Evolutionary conservation across 2,797 vertebrate species (phyloP).

Genomic region (Sebastes steindachneri): DNA sequence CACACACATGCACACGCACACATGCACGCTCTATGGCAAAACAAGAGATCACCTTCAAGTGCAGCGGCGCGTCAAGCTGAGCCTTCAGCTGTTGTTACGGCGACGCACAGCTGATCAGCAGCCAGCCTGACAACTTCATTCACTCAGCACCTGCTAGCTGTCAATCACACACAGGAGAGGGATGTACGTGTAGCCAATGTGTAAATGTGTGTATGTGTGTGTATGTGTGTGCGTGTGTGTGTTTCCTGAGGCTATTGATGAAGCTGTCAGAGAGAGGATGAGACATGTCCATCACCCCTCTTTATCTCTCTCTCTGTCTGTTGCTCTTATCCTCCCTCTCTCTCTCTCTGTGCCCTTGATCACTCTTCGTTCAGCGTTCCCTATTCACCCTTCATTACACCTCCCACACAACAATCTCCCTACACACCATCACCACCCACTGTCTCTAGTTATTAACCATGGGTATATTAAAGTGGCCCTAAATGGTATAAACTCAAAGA

Average conservation of each 20-base stretch:
- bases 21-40: conserved; percentile 64
- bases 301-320: conserved; percentile 63
- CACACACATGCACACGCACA: neutral
- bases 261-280: conserved; percentile 84
- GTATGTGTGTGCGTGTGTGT: conserved; percentile 32
- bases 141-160: conserved; percentile 87
- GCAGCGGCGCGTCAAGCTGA: conserved; percentile 66
- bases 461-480: neutral
- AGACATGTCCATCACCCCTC: conserved; percentile 82
- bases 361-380: conserved; percentile 45
- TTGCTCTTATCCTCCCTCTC: conserved; percentile 39
- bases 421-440: conserved; percentile 25
- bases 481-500: neutral
- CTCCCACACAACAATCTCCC: conserved; percentile 33
- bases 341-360: conserved; percentile 55
- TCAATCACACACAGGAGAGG: conserved; percentile 78
- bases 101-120: conserved; percentile 78
- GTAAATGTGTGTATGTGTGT: conserved; percentile 14
- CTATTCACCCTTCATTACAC: conserved; percentile 55
- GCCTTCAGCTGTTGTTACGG: conserved; percentile 80
- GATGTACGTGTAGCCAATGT: conserved; percentile 1
- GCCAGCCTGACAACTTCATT: conserved; percentile 85
- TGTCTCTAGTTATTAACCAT: conserved; percentile 13
- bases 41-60: conserved; percentile 83
- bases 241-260: conserved; percentile 83